phyloP scores from a whole-genome alignment of 2,888 invertebrate genomes.

The Spicauda simplicius region DNA sequence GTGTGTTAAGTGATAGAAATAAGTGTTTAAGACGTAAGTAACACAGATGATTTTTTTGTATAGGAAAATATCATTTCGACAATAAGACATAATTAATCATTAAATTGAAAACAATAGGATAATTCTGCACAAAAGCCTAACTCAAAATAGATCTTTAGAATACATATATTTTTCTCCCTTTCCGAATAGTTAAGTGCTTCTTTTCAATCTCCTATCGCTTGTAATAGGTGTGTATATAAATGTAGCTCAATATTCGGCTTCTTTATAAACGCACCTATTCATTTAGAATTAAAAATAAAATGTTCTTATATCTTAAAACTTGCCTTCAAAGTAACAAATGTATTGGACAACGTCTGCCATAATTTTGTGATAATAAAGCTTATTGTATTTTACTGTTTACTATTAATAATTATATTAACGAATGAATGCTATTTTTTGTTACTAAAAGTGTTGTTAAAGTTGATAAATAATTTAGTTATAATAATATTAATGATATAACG shows the following conservation, averaged over 20 bases:
- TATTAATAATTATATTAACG: conserved; percentile 28
- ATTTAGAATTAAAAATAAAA: conserved; percentile 14
- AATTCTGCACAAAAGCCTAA: conserved; percentile 26
- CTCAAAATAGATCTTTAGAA: not conserved
- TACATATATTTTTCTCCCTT: not conserved
- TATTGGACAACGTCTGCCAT: conserved; percentile 52
- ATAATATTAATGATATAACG: conserved; percentile 14
- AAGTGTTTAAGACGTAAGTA: not conserved
- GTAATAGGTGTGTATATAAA: not conserved
- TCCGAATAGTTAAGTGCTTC: not conserved
- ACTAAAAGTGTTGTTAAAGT: conserved; percentile 12
- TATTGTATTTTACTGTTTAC: conserved; percentile 40
- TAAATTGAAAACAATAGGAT: not conserved
- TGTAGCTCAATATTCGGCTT: not conserved
- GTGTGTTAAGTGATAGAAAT: not conserved
- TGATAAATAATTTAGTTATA: conserved; percentile 8
- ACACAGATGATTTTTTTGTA: not conserved
- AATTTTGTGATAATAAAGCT: conserved; percentile 61
- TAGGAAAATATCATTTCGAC: conserved; percentile 3
- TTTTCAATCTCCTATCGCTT: not conserved
- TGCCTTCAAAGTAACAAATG: conserved; percentile 24
- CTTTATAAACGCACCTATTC: conserved; percentile 9
- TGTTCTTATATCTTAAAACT: conserved; percentile 24
- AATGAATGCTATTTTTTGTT: conserved; percentile 25
- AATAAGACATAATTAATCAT: not conserved